Conservation (phyloP, 2,888 invertebrate genomes). For the Selenia dentaria region DNA sequence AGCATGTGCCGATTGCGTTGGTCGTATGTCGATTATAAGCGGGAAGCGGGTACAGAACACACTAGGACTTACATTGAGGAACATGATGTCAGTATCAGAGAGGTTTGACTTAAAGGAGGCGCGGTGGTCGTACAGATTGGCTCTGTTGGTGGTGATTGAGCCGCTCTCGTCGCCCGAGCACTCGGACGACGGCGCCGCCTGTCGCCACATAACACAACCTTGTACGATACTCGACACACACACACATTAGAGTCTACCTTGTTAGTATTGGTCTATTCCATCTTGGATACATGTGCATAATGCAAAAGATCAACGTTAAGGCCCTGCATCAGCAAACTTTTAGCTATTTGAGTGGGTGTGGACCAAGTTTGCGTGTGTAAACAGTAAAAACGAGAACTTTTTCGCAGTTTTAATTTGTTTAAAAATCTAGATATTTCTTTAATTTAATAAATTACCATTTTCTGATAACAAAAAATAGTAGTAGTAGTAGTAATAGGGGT, state of each 20-base stretch:
- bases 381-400: too few relatives aligned
- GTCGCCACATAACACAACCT: constrained; percentile 43
- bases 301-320: too few relatives aligned
- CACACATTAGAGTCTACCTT: background rate
- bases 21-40: constrained; percentile 46
- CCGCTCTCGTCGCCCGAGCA: constrained; percentile 88
- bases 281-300: too few relatives aligned
- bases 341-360: too few relatives aligned
- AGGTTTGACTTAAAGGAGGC: constrained; percentile 95
- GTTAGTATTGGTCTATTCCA: too few relatives aligned
- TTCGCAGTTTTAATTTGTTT: too few relatives aligned
- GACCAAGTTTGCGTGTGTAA: too few relatives aligned
- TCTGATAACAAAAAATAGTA: too few relatives aligned
- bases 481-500: too few relatives aligned
- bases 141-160: constrained; percentile 92
- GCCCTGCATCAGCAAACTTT: too few relatives aligned
- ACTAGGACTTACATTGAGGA: constrained; percentile 91
- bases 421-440: too few relatives aligned
- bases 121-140: constrained; percentile 89
- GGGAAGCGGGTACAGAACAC: constrained; percentile 42
- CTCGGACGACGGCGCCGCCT: constrained; percentile 88
- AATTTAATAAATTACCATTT: too few relatives aligned
- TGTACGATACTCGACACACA: constrained; percentile 40
- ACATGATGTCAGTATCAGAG: constrained; percentile 97
- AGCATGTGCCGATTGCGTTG: constrained; percentile 22